These are phyloP conservation scores for Agrilus mali DNA, from an alignment of 2,888 invertebrate species.

Conservation along the genomic window DNA sequence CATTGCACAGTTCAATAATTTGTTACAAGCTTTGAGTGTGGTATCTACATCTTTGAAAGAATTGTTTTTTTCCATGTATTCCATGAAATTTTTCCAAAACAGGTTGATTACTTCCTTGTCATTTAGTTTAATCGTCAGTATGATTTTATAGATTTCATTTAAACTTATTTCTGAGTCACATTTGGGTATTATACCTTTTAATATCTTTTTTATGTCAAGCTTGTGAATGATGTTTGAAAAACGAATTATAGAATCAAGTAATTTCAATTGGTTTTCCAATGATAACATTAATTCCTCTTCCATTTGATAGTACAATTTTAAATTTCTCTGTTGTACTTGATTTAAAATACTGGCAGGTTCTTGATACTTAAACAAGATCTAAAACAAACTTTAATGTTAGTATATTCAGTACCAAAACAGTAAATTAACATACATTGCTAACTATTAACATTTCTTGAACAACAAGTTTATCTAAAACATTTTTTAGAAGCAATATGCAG, in stretches of 20 bases:
- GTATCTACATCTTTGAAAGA: constrained; percentile 24
- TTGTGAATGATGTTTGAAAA: constrained; percentile 35
- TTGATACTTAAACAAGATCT: constrained; percentile 36
- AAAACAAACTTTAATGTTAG: constrained; percentile 14
- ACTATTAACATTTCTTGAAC: constrained; percentile 29
- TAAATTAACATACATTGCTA: constrained; percentile 18
- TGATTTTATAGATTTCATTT: constrained; percentile 32
- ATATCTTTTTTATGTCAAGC: constrained; percentile 28
- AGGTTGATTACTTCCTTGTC: constrained; percentile 32
- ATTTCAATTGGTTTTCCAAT: constrained; percentile 24
- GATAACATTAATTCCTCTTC: constrained; percentile 20
- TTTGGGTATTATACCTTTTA: constrained; percentile 25
- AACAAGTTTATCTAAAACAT: constrained; percentile 28
- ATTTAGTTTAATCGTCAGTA: constrained; percentile 37
- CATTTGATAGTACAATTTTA: constrained; percentile 26
- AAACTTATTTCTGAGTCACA: constrained; percentile 24
- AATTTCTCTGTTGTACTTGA: constrained; percentile 31
- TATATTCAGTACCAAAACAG: not conserved
- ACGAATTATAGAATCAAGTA: constrained; percentile 33
- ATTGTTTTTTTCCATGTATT: constrained; percentile 22
- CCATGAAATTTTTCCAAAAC: constrained; percentile 36
- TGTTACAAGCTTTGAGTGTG: constrained; percentile 31
- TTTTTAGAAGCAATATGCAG: constrained; percentile 29
- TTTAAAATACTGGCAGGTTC: constrained; percentile 37
- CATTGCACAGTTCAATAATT: constrained; percentile 42